Evolutionary conservation across 2,888 invertebrate genomes (phyloP).

Genomic region (Halocaridina rubra): DNA sequence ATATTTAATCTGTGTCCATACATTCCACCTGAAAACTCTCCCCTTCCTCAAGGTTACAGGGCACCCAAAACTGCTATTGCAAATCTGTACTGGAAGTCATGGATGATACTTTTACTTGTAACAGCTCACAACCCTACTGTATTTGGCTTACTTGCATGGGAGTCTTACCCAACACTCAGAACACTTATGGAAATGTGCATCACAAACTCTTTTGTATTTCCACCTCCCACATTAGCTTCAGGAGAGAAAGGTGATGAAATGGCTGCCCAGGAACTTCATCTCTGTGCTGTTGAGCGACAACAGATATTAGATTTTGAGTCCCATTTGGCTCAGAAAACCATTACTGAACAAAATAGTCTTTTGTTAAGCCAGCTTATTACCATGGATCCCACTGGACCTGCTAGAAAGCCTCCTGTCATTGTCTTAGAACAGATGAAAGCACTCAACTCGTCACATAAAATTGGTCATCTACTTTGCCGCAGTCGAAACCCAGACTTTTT

Average conservation of each 20-base stretch:
- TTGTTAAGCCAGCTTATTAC: conserved; percentile 81
- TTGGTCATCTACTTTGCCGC: conserved; percentile 89
- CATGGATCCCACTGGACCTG: conserved; percentile 86
- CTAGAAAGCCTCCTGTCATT: conserved; percentile 81
- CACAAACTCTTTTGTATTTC: conserved; percentile 81
- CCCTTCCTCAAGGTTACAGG: conserved; percentile 84
- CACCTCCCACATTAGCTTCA: conserved; percentile 76
- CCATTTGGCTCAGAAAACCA: conserved; percentile 87
- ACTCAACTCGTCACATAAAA: conserved; percentile 81
- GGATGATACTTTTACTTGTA: conserved; percentile 87
- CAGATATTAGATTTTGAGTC: conserved; percentile 89
- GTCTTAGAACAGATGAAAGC: conserved; percentile 84
- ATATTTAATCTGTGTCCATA: conserved; percentile 91
- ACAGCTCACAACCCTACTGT: conserved; percentile 91
- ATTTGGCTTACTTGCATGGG: conserved; percentile 89
- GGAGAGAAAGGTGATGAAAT: conserved; percentile 75
- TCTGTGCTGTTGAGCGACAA: conserved; percentile 79
- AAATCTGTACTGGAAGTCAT: conserved; percentile 94
- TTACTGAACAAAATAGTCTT: conserved; percentile 89
- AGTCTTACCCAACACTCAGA: conserved; percentile 88
- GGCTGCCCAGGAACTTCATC: conserved; percentile 77
- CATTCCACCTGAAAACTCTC: conserved; percentile 92
- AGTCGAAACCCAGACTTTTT: conserved; percentile 92
- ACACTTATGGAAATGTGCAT: conserved; percentile 96
- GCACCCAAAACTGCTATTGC: conserved; percentile 91